These are phyloP conservation scores for Himalopsyche tibetana DNA, from an alignment of 2,888 invertebrate species.

Conservation along the genomic window DNA sequence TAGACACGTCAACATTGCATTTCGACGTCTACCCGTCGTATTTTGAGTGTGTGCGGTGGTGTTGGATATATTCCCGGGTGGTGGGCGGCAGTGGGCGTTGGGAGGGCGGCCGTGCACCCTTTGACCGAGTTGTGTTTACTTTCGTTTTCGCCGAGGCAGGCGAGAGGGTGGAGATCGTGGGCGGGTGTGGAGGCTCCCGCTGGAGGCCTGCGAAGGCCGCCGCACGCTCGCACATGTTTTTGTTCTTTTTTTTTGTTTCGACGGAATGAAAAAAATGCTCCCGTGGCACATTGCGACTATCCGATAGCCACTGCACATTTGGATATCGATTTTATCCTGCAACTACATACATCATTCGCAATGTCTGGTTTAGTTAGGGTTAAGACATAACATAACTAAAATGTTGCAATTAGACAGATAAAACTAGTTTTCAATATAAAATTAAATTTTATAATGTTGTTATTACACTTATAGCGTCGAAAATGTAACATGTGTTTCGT, in stretches of 20 bases:
- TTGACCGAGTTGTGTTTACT: slow-evolving; percentile 80
- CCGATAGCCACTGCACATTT: neutral
- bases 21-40: slow-evolving; percentile 26
- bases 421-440: too few relatives aligned
- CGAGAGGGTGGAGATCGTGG: slow-evolving; percentile 2
- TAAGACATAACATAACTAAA: too few relatives aligned
- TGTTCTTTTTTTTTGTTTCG: slow-evolving; percentile 6
- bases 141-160: slow-evolving; percentile 72
- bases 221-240: neutral
- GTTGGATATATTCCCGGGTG: slow-evolving; percentile 32
- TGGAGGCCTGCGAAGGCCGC: slow-evolving; percentile 21
- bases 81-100: slow-evolving; percentile 16
- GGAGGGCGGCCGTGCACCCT: slow-evolving; percentile 69
- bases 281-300: slow-evolving; percentile 6
- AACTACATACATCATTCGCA: slow-evolving; percentile 42
- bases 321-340: slow-evolving; percentile 67
- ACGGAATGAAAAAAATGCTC: slow-evolving; percentile 2
- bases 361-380: too few relatives aligned
- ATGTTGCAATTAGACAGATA: too few relatives aligned
- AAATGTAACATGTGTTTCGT: too few relatives aligned
- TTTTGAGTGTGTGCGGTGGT: slow-evolving; percentile 27
- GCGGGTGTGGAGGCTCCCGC: slow-evolving; percentile 6
- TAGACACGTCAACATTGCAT: slow-evolving; percentile 34
- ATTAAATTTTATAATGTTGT: too few relatives aligned
- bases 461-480: too few relatives aligned